Percentiles rank a stretch among this genome's conserved stretches.
Conservation (phyloP, 2,888 invertebrate genomes). For the Unio delphinus region DNA sequence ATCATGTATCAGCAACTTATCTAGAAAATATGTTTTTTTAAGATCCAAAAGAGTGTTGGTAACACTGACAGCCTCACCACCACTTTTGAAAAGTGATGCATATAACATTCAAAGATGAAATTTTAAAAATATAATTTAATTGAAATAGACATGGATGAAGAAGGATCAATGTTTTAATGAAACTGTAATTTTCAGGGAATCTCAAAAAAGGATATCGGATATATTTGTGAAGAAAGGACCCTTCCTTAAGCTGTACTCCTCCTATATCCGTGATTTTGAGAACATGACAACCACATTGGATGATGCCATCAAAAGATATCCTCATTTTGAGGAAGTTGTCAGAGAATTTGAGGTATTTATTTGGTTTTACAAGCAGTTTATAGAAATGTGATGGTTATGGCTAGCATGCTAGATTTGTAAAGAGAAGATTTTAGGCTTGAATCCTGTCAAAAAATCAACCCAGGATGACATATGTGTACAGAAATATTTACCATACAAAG, state of each 20-base stretch:
- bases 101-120: too few relatives aligned
- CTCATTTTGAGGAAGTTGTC: conserved; percentile 73
- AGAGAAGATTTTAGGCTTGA: too few relatives aligned
- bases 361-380: neutral
- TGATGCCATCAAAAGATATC: conserved; percentile 73
- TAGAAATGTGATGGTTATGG: too few relatives aligned
- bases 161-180: neutral
- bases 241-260: conserved; percentile 76
- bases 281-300: conserved; percentile 73
- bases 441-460: too few relatives aligned
- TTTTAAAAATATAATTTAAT: neutral
- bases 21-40: too few relatives aligned
- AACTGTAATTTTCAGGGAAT: conserved; percentile 59
- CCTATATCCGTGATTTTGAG: conserved; percentile 76
- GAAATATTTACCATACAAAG: too few relatives aligned
- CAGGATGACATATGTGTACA: too few relatives aligned
- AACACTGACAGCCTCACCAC: too few relatives aligned
- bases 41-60: too few relatives aligned
- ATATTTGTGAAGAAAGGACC: conserved; percentile 77
- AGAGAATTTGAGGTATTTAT: conserved; percentile 74
- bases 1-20: too few relatives aligned
- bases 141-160: neutral
- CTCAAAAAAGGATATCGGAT: conserved; percentile 73
- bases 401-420: too few relatives aligned
- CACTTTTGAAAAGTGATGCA: too few relatives aligned